Base-by-base conservation (phyloP, 2,113 vertebrate genomes). In the Polyodon spathula region DNA sequence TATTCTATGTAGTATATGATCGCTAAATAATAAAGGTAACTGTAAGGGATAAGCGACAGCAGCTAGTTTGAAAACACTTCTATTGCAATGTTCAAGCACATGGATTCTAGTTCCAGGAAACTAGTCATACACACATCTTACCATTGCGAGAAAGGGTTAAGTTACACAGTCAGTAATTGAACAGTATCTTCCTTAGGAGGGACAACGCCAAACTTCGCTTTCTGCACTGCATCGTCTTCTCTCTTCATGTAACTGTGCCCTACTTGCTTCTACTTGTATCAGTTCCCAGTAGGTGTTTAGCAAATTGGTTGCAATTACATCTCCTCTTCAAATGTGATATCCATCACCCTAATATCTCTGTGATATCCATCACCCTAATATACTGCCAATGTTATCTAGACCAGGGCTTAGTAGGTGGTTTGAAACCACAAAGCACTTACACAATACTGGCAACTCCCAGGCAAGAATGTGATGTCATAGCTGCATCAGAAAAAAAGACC, bases 91-190 rank as follows among this genome's bases (percentile, higher is more conserved):
- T 8, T 62, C 16, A 57, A 60, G 53, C 40, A 40, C 4, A 55
- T 54, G 56, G 4, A 57, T 16, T 37, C 9, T 46, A 14, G 16
- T 40, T 64, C n/a, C 40, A 50, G 48, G 15, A 62, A 40, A 59
- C 64, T 60, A 54, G 48, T 40, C 54, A 17, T 8, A 64, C 12
- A 50, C 12, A 50, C 6, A 14, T 6, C 15, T n/a, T 50, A n/a
- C 27, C 14, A 11, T 50, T 50, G 15, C 16, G 8, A 61, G 17
- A 16, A 7, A 55, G 53, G 41, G 50, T 54, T 53, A 46, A 59
- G 64, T 64, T 60, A 38, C 66, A 63, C 43, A 50, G 17, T 61
- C 58, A 40, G 37, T 55, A 61, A 66, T 66, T 61, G 64, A 53
- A 52, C 59, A 59, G 12, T 53, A 38, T 55, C n/a, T n/a, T n/a